Conservation (phyloP, 2,888 invertebrate genomes). For the Altica lythri region DNA sequence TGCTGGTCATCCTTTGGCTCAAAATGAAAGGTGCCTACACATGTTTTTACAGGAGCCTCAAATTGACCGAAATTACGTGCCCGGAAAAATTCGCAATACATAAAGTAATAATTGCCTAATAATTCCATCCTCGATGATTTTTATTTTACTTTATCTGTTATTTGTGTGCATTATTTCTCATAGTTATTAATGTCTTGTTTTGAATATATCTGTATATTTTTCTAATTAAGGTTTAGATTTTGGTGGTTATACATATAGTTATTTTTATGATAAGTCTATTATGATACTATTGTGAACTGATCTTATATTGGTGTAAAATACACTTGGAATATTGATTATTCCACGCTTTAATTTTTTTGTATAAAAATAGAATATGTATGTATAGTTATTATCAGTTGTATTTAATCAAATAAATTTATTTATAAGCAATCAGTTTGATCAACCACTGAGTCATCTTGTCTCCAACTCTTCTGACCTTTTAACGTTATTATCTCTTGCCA, state of each 20-base stretch:
- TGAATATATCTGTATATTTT: slow-evolving; percentile 34
- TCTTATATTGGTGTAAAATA: slow-evolving; percentile 23
- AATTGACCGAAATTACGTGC: slow-evolving; percentile 99
- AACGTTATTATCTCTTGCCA: slow-evolving; percentile 66
- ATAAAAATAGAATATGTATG: slow-evolving; percentile 38
- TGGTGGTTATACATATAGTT: slow-evolving; percentile 21
- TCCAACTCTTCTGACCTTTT: slow-evolving; percentile 62
- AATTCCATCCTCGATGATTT: slow-evolving; percentile 40
- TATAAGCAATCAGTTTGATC: slow-evolving; percentile 45
- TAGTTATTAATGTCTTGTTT: slow-evolving; percentile 26
- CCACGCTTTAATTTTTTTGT: slow-evolving; percentile 41
- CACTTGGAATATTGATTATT: slow-evolving; percentile 36
- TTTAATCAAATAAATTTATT: slow-evolving; percentile 52
- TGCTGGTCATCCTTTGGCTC: slow-evolving; percentile 97
- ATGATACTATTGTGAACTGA: slow-evolving; percentile 27
- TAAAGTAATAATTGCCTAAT: slow-evolving; percentile 58
- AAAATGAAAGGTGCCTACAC: slow-evolving; percentile 98
- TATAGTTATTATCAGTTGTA: slow-evolving; percentile 44
- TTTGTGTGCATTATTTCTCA: slow-evolving; percentile 23
- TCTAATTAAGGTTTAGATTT: slow-evolving; percentile 23
- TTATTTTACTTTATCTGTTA: slow-evolving; percentile 23
- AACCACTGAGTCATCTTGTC: slow-evolving; percentile 59
- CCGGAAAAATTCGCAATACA: slow-evolving; percentile 98
- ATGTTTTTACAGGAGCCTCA: slow-evolving; percentile 98
- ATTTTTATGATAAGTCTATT: slow-evolving; percentile 24